phyloP scores from a whole-genome alignment of 2,797 vertebrate genomes.

The Corythornis leucogaster region DNA sequence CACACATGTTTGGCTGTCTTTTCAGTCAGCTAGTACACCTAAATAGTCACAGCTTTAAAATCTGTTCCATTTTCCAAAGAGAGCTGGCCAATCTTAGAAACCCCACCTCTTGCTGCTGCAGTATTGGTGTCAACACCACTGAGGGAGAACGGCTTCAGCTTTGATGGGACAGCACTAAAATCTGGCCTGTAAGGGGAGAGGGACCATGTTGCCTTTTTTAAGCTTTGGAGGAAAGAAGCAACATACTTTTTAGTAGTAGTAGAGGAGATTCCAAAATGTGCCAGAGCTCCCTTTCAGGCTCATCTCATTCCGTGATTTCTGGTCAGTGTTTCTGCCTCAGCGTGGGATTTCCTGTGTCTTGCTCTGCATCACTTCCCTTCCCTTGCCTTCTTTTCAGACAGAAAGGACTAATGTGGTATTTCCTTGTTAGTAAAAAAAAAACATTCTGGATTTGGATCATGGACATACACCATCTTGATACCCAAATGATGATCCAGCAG shows the following conservation, averaged over 20 bases:
- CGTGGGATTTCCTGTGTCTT: neutral
- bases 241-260: neutral
- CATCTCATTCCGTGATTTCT: neutral
- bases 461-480: neutral
- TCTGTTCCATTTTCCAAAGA: slow-evolving; percentile 22
- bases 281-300: neutral
- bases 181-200: neutral
- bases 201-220: neutral
- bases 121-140: neutral
- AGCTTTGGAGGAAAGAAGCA: neutral
- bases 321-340: neutral
- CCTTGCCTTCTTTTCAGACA: neutral
- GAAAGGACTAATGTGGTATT: neutral
- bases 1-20: slow-evolving; percentile 25
- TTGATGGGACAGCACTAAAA: slow-evolving; percentile 4
- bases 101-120: neutral
- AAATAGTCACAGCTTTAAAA: slow-evolving; percentile 30
- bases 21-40: neutral
- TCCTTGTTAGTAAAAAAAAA: neutral
- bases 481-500: neutral
- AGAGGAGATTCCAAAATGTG: neutral
- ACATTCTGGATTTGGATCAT: neutral
- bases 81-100: neutral
- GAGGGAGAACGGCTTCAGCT: neutral
- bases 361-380: neutral